A percentile compares a stretch with the other conserved stretches of the same genome.
Conservation (phyloP, 1,140 invertebrate genomes). For the Cyclina sinensis region DNA sequence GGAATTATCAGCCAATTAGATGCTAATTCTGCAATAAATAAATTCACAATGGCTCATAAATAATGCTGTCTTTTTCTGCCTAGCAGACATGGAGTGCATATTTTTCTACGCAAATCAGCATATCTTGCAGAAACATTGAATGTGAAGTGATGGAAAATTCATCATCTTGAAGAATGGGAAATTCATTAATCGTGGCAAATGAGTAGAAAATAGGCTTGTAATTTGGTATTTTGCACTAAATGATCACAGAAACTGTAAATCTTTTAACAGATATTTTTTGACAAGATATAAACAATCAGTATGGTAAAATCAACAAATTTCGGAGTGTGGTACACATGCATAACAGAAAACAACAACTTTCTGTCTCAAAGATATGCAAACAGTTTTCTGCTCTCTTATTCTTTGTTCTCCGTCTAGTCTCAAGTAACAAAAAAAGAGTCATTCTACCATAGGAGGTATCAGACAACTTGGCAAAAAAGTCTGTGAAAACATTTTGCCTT, state of each 20-base stretch:
- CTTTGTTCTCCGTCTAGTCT: neutral
- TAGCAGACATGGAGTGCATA: constrained; percentile 3
- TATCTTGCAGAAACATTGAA: constrained; percentile 9
- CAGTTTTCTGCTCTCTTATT: neutral
- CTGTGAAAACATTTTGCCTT: too few relatives aligned
- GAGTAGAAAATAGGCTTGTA: constrained; percentile 49
- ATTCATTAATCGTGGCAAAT: constrained; percentile 33
- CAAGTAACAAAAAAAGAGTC: too few relatives aligned
- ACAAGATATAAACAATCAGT: constrained; percentile 44
- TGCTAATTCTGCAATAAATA: constrained; percentile 21
- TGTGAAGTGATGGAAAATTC: constrained; percentile 6
- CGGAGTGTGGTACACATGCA: neutral
- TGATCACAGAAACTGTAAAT: constrained; percentile 52
- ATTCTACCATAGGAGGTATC: too few relatives aligned
- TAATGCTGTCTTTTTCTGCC: neutral
- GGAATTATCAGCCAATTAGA: constrained; percentile 22
- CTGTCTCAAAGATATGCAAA: constrained; percentile 6
- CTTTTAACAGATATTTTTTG: constrained; percentile 38
- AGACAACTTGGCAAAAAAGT: too few relatives aligned
- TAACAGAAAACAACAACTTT: neutral
- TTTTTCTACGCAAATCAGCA: neutral
- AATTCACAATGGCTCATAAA: constrained; percentile 6
- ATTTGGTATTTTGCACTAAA: constrained; percentile 55
- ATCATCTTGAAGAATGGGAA: constrained; percentile 33
- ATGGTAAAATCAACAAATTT: constrained; percentile 39